Conservation (phyloP, 2,113 vertebrate genomes). For the Gymnobelideus leadbeateri region DNA sequence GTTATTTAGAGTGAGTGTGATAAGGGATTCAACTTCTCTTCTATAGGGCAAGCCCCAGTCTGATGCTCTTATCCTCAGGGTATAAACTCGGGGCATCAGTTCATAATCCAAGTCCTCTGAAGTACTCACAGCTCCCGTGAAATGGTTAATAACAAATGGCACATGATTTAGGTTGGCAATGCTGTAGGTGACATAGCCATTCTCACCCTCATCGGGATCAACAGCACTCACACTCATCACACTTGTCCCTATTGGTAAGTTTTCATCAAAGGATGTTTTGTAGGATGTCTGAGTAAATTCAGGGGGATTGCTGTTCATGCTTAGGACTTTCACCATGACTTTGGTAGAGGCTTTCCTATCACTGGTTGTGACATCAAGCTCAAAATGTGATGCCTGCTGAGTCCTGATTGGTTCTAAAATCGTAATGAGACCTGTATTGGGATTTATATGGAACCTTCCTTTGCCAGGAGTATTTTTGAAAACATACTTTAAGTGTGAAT, state of each 20-base stretch:
- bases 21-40: constrained; percentile 93
- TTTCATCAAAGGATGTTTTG: constrained; percentile 95
- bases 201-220: constrained; percentile 94
- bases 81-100: constrained; percentile 96
- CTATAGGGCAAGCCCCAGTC: constrained; percentile 97
- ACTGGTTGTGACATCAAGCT: constrained; percentile 92
- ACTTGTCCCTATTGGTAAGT: constrained; percentile 91
- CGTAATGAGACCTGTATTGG: constrained; percentile 94
- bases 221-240: constrained; percentile 91
- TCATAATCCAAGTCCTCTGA: constrained; percentile 95
- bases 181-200: constrained; percentile 97
- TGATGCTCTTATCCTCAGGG: constrained; percentile 93
- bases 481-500: constrained; percentile 90
- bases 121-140: constrained; percentile 94
- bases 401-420: constrained; percentile 90
- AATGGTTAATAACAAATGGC: constrained; percentile 95
- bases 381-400: constrained; percentile 87
- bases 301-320: constrained; percentile 93
- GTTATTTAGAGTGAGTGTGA: constrained; percentile 93
- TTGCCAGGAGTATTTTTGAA: constrained; percentile 90
- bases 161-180: constrained; percentile 92
- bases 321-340: constrained; percentile 91
- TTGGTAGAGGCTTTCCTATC: constrained; percentile 91
- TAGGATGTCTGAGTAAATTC: constrained; percentile 95
- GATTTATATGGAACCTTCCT: constrained; percentile 90